Percentiles rank a stretch among this genome's conserved stretches.
phyloP scores from a whole-genome alignment of 2,797 vertebrate species.

The Gallinago nigripennis region DNA sequence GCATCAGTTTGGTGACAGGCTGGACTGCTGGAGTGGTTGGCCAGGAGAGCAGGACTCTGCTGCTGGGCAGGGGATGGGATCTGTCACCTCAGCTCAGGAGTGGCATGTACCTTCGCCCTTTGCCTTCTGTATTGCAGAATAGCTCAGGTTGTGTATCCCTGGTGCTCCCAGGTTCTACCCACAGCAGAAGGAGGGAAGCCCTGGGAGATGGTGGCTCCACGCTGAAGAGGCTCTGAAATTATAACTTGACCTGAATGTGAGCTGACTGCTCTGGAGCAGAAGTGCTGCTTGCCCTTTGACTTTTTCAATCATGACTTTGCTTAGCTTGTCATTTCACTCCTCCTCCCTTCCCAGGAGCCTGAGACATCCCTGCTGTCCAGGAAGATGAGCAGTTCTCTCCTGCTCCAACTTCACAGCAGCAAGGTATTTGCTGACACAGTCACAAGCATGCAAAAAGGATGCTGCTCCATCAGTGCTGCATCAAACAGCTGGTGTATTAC shows the following conservation, averaged over 20 bases:
- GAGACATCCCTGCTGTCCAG: neutral
- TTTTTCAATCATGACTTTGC: neutral
- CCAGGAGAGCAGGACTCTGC: neutral
- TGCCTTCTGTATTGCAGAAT: neutral
- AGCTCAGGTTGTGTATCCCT: neutral
- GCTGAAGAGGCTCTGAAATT: neutral
- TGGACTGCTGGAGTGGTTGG: rapidly evolving
- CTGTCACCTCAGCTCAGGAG: neutral
- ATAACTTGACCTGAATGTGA: neutral
- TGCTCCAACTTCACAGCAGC: neutral
- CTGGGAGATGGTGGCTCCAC: neutral
- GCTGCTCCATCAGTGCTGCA: neutral
- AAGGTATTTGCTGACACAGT: neutral
- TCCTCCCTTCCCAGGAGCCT: neutral
- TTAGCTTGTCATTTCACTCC: neutral
- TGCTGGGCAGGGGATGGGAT: neutral
- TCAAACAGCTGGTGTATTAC: neutral
- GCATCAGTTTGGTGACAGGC: neutral
- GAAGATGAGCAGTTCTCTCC: neutral
- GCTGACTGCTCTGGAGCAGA: neutral
- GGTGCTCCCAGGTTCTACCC: neutral
- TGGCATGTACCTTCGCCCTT: neutral
- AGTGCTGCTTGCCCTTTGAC: neutral
- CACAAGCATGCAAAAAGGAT: neutral
- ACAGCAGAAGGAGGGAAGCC: neutral